phyloP scores from a whole-genome alignment of 2,113 vertebrate genomes.

The Acinonyx jubatus region DNA sequence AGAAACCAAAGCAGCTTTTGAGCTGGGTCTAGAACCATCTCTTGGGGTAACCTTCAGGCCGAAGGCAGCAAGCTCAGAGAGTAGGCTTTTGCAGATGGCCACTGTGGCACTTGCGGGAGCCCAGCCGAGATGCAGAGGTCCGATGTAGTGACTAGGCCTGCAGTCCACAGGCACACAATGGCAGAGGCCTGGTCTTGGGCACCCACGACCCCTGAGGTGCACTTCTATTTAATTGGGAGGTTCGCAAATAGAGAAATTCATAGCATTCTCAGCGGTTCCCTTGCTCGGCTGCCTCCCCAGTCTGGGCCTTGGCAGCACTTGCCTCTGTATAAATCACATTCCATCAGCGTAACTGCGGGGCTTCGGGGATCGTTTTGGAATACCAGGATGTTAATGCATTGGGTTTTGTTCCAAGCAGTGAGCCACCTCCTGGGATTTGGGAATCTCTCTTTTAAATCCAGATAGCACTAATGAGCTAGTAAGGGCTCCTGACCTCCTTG shows the following conservation, averaged over 20 bases:
- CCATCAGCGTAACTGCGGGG: slow-evolving; percentile 47
- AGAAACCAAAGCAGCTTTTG: background rate
- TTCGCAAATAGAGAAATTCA: background rate
- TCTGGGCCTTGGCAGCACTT: background rate
- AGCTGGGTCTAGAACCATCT: background rate
- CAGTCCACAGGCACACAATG: background rate
- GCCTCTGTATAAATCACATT: slow-evolving; percentile 55
- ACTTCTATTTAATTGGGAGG: background rate
- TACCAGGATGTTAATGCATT: slow-evolving; percentile 61
- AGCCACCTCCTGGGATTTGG: slow-evolving; percentile 64
- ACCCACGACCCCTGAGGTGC: background rate
- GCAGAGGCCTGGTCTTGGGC: background rate
- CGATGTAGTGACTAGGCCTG: background rate
- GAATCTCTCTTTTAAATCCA: slow-evolving; percentile 70
- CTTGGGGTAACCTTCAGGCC: background rate
- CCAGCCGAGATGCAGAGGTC: background rate
- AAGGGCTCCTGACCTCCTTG: slow-evolving; percentile 40
- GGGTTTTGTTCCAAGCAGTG: slow-evolving; percentile 70
- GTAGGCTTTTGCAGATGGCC: background rate
- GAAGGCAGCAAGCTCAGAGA: background rate
- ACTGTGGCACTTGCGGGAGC: background rate
- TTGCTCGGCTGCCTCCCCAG: background rate
- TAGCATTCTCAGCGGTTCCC: slow-evolving; percentile 8
- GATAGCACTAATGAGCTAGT: slow-evolving; percentile 66
- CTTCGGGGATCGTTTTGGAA: slow-evolving; percentile 73